These are phyloP conservation scores for Phortica variegata DNA, from an alignment of 1,140 invertebrate species.

Conservation along the genomic window DNA sequence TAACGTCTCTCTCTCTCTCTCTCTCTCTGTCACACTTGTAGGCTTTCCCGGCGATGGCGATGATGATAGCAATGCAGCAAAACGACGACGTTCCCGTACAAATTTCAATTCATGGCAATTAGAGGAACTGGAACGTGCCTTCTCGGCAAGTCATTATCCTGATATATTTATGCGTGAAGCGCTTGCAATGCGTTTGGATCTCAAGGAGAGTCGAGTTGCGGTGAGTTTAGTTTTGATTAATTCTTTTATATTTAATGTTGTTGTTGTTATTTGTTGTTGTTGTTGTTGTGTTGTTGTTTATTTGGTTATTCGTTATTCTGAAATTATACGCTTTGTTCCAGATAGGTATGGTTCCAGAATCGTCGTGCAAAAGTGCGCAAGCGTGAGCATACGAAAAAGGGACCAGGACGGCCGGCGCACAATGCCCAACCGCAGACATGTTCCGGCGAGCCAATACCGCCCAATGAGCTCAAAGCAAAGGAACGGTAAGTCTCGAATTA, in stretches of 20 bases:
- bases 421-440: conserved; percentile 98
- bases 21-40: conserved; percentile 17
- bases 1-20: not conserved
- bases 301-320: conserved; percentile 24
- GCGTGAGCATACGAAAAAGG: conserved; percentile 98
- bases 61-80: conserved; percentile 58
- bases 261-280: too few relatives aligned
- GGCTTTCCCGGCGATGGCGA: conserved; percentile 56
- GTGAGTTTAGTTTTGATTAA: conserved; percentile 69
- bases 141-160: conserved; percentile 95
- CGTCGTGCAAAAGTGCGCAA: conserved; percentile 98
- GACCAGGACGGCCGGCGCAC: conserved; percentile 95
- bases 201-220: conserved; percentile 97
- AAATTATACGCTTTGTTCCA: conserved; percentile 58
- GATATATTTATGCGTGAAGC: conserved; percentile 98
- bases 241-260: too few relatives aligned
- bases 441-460: conserved; percentile 94
- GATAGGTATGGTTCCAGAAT: conserved; percentile 99
- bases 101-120: conserved; percentile 99
- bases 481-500: conserved; percentile 65
- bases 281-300: too few relatives aligned
- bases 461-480: conserved; percentile 86
- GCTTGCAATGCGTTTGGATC: conserved; percentile 89
- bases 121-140: conserved; percentile 96
- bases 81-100: conserved; percentile 87